Evolutionary conservation across 2,113 vertebrate species (phyloP), one percentile per base, ranked within the genome.

Genomic region (Misgurnus anguillicaudatus): DNA sequence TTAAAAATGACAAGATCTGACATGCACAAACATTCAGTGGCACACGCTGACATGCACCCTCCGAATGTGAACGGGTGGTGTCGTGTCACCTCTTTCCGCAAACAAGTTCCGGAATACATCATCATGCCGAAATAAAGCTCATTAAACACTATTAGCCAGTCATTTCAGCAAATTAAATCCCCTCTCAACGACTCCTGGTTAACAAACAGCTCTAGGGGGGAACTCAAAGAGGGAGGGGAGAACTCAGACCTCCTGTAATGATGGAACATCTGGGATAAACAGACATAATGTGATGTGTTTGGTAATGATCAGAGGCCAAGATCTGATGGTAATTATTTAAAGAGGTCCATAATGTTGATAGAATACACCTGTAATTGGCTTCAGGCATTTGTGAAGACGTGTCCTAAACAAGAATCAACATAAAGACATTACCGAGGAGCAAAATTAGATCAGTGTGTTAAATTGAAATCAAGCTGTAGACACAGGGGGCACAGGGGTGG

Each of bases 91-190:
- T 83, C 83, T 83, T 82, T 85, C 84, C 64, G 73, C 83, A 89
- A 88, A 89, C 84, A 88, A 86, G 89, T 85, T 85, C 48, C 41
- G 76, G 75, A 88, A 82, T 83, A 87, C 78, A 80, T 87, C 89
- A 91, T 87, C 80, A 83, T 83, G 85, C 86, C 86, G 87, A 89
- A 92, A 90, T 82, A 84, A 87, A 91, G 88, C 90, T 92, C 90
- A 92, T 92, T 93, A 93, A 90, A 91, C 51, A 77, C 91, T 89
- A 92, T 93, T 92, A 92, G 88, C 85, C 84, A 87, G 89, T 90
- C 89, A 91, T 91, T 90, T 91, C 86, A 89, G 90, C 90, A 84
- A 88, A 92, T 88, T 86, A 88, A 90, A 91, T 90, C 86, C 88
- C 90, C 88, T 90, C 86, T 87, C 82, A 5, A 88, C 87, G 85